Evolutionary conservation across 2,797 vertebrate species (phyloP), one percentile per base, ranked within the genome.

Genomic region (Ptychadena robeensis): DNA sequence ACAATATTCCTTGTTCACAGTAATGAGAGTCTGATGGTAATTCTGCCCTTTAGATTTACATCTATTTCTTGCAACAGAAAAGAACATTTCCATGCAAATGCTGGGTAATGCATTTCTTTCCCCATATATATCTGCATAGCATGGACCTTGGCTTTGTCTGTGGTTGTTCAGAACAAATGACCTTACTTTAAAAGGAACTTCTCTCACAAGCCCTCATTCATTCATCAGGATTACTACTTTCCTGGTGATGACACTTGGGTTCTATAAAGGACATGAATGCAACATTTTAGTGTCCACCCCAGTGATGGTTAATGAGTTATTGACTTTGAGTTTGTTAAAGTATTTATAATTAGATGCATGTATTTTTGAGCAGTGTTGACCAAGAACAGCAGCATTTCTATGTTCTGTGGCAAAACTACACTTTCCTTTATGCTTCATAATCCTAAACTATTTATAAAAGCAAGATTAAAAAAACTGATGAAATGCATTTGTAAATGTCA

Each of bases 11-110:
- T 67, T 78, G 64, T 68, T 78, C 64, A 31, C 66, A 53, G 64
- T 78, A 78, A 78, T 78, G 64, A 31, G 38, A 30, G 64, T 78
- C 35, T 78, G 40, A 78, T 78, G 64, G 75, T 78, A 78, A 78
- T 78, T 78, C 40, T 67, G 61, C 63, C 75, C 75, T 78, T 78
- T 78, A 67, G 14, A 68, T 78, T 78, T 78, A 78, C 75, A 78
- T 78, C 66, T 34, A 67, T 78, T 53, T 68, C 64, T 57, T 78
- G 28, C 31, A 48, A 68, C 37, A 67, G 75, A 64, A 67, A 48
- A 66, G 44, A 68, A 67, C 64, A 67, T 78, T 78, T 67, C 63
- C 64, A 78, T 78, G 64, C 64, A 67, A 78, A 78, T 68, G 38
- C 25, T 25, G 40, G 25, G 22, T 57, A 78, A 68, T 53, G 64